A percentile compares a stretch with the other conserved stretches of the same genome.
phyloP scores from a whole-genome alignment of 2,113 vertebrate genomes.

The Xenopus laevis region DNA sequence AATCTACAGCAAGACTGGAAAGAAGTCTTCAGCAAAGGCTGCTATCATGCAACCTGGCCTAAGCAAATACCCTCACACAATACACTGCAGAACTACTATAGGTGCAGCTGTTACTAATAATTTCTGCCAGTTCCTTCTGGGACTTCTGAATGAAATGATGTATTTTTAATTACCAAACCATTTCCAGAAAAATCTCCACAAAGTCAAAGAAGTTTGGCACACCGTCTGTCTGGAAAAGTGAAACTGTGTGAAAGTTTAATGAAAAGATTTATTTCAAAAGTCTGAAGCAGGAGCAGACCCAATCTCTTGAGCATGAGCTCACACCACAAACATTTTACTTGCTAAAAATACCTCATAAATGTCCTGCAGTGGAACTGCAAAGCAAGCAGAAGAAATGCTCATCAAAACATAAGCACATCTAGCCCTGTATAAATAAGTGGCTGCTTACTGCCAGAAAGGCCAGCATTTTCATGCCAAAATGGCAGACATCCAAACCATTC shows the following conservation, averaged over 20 bases:
- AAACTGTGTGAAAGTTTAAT: slow-evolving; percentile 29
- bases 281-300: slow-evolving; percentile 44
- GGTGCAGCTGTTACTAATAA: too few species aligned
- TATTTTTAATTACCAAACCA: too few species aligned
- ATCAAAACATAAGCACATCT: slow-evolving; percentile 1
- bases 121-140: too few species aligned
- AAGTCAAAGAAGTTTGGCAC: too few species aligned
- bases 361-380: slow-evolving; percentile 41
- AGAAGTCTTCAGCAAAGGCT: too few species aligned
- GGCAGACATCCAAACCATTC: not conserved
- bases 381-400: slow-evolving; percentile 45
- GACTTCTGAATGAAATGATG: too few species aligned
- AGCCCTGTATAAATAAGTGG: slow-evolving; percentile 17
- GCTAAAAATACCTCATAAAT: slow-evolving; percentile 50
- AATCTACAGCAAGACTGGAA: too few species aligned
- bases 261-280: slow-evolving; percentile 32
- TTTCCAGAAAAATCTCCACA: too few species aligned
- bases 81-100: too few species aligned
- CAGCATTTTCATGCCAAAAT: not conserved
- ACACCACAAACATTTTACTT: slow-evolving; percentile 37
- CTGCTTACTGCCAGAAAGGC: slow-evolving; percentile 10
- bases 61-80: too few species aligned
- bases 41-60: too few species aligned
- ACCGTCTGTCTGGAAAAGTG: not conserved
- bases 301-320: slow-evolving; percentile 44